Conservation (phyloP, 2,113 vertebrate species). For the Prionailurus bengalensis region DNA sequence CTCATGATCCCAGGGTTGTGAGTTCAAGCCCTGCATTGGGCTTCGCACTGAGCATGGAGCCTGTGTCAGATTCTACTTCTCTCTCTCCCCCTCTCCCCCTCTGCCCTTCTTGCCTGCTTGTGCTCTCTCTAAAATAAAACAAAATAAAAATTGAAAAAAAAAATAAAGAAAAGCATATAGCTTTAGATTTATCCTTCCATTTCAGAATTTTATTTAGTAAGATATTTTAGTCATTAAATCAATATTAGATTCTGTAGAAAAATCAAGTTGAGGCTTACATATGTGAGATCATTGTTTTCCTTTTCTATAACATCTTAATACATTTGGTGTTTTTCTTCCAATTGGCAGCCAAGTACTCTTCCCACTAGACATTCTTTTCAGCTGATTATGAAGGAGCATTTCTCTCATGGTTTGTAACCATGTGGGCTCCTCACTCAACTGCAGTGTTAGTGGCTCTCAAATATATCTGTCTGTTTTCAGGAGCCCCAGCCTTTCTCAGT, state of each 20-base stretch:
- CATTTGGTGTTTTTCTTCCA: background rate
- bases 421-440: background rate
- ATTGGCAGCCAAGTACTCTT: background rate
- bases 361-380: background rate
- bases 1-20: too few species aligned
- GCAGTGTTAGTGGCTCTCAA: background rate
- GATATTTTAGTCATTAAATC: background rate
- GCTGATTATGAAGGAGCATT: background rate
- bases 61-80: too few species aligned
- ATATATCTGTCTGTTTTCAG: background rate
- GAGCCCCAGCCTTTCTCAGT: background rate
- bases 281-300: background rate
- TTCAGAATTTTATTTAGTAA: background rate
- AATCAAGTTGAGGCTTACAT: background rate
- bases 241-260: background rate
- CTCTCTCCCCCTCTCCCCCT: too few species aligned
- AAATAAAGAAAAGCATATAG: background rate
- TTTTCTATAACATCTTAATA: background rate
- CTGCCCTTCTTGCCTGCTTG: too few species aligned
- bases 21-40: too few species aligned
- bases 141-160: too few species aligned
- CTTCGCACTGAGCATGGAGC: too few species aligned
- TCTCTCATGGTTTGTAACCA: background rate
- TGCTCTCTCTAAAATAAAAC: too few species aligned
- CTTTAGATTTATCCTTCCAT: slow-evolving; percentile 22